A percentile compares a stretch with the other conserved stretches of the same genome.
Conservation (phyloP, 2,888 invertebrate genomes). For the Mesochorus sp. region DNA sequence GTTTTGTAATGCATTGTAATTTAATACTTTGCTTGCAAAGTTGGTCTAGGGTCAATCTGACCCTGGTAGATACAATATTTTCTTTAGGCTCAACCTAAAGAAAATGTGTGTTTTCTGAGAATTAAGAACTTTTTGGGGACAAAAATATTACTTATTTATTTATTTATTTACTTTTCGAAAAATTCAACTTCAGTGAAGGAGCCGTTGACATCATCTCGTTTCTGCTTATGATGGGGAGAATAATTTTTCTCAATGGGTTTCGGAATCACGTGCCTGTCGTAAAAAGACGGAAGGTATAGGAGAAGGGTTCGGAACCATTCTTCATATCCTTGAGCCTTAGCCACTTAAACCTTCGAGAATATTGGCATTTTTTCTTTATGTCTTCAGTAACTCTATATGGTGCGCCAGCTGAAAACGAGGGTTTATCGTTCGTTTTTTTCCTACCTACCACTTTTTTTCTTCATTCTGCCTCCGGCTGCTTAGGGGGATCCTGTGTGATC, state of each 20-base stretch:
- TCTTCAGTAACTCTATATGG: neutral
- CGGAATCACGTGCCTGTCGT: slow-evolving; percentile 18
- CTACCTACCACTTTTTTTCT: neutral
- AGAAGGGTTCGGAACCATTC: slow-evolving; percentile 7
- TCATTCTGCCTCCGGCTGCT: neutral
- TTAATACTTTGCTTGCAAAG: no score
- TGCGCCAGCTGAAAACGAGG: neutral
- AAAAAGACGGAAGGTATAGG: slow-evolving; percentile 4
- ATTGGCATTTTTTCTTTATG: neutral
- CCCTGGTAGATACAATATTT: no score
- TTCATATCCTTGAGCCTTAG: slow-evolving; percentile 12
- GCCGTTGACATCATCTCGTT: slow-evolving; percentile 6
- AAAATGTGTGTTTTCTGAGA: no score
- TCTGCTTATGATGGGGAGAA: neutral
- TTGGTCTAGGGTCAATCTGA: no score
- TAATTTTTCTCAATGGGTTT: slow-evolving; percentile 20
- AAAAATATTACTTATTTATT: no score
- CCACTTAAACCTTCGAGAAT: slow-evolving; percentile 14
- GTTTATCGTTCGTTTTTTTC: slow-evolving; percentile 5
- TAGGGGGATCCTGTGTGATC: neutral
- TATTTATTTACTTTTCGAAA: neutral
- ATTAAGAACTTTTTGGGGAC: no score
- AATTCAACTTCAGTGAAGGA: neutral
- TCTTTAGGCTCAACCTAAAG: no score
- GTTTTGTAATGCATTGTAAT: no score